Evolutionary conservation across 1,140 invertebrate species (phyloP), one percentile per base, ranked within the genome.

Genomic region (Myzus persicae): DNA sequence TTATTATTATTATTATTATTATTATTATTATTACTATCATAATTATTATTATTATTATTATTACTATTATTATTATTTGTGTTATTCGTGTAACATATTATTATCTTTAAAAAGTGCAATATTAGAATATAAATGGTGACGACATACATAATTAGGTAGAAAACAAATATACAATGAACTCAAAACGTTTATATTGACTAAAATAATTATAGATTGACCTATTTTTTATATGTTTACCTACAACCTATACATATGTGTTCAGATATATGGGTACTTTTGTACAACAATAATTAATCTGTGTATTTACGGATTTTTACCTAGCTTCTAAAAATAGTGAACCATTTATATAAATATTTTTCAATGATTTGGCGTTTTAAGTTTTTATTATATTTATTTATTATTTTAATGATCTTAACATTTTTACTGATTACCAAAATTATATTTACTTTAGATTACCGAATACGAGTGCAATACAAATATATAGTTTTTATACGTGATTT

Each of bases 381-480:
- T 81, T 90, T 59, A 59, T 90, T 81, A 36, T 36, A 36, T 46
- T 91, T 91, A 36, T 76, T 81, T 46, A 36, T 46, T 82, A 46
- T 38, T 42, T 76, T 91, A 44, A 24, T 81, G 6, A n/a, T 46
- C 31, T 46, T 87, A 87, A n/a, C 18, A 46, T 44, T n/a, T 46
- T 36, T 54, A 38, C 31, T 67, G 14, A 67, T 81, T 76, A 81
- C 67, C 42, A 76, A 44, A 20, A 76, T 76, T 44, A 76, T 90
- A 54, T 59, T 42, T n/a, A 91, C 90, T 44, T 44, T 46, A 81
- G 89, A 91, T 91, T 91, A 91, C 90, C 90, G 46, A 91, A 91
- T 81, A 91, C 22, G 40, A 91, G 90, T 91, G 90, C 90, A 91
- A 91, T 91, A 91, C 82, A 51, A 87, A n/a, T 44, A 87, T 44